Percentiles rank a stretch among this genome's conserved stretches.
phyloP scores from a whole-genome alignment of 2,113 vertebrate genomes.

The Panthera tigris region DNA sequence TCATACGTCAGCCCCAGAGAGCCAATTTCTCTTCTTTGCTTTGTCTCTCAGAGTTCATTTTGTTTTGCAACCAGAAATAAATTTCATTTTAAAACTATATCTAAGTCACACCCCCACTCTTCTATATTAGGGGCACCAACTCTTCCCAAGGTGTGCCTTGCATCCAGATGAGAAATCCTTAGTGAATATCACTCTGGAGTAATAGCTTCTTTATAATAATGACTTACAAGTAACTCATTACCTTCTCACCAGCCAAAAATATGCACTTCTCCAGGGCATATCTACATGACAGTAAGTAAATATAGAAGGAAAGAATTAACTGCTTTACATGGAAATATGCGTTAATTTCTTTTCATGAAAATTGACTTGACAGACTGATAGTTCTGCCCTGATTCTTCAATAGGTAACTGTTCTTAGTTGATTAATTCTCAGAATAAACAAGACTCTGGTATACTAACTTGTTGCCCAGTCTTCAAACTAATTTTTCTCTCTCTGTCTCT shows the following conservation, averaged over 20 bases:
- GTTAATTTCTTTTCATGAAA: constrained; percentile 34
- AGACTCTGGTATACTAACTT: background rate
- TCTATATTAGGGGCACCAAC: background rate
- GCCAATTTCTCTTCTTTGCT: background rate
- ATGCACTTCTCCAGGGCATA: background rate
- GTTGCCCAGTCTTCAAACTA: background rate
- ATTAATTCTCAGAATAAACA: constrained; percentile 48
- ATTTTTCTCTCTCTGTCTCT: background rate
- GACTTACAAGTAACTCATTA: constrained; percentile 36
- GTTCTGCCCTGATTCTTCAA: constrained; percentile 21
- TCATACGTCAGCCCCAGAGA: background rate
- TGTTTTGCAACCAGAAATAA: background rate
- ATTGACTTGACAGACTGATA: background rate
- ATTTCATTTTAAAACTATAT: background rate
- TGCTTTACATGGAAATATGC: constrained; percentile 9
- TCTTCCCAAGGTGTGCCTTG: background rate
- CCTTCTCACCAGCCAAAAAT: constrained; percentile 46
- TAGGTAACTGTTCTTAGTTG: background rate
- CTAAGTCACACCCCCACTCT: background rate
- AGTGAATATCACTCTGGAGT: background rate
- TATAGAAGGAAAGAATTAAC: background rate
- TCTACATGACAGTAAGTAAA: constrained; percentile 37
- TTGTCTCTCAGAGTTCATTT: background rate
- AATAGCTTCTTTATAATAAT: constrained; percentile 12
- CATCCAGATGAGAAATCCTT: background rate